Base-by-base conservation (phyloP, 1,140 invertebrate species). In the Scaptomyza montana region DNA sequence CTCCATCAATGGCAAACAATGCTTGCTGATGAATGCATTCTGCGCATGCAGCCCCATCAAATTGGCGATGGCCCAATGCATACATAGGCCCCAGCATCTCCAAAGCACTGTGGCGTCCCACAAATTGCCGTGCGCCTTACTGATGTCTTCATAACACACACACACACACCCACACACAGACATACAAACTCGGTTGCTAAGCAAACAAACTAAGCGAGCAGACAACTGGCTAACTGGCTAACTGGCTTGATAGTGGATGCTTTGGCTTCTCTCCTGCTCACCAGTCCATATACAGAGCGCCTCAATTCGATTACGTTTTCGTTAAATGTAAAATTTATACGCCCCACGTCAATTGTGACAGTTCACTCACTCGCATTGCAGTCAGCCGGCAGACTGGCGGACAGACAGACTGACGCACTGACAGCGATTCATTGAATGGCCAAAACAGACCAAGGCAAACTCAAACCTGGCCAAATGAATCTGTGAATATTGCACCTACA, bases 311-410 rank as follows among this genome's bases (percentile, higher is more conserved):
- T 89, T 89, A 84, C 79, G 84, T 89, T 89, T 89, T 89, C 85
- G 84, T 89, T 89, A 89, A 89, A 89, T 89, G 84, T 89, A 89
- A 89, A 89, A 89, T 89, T 89, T 89, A 89, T 89, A 89, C 84
- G 84, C 84, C 84, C 79, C 84, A 89, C 84, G 84, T 89, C 84
- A 89, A 78, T 89, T 89, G 79, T 89, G 84, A 89, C 84, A 89
- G 84, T 89, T 89, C 84, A 89, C 85, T 89, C 84, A 89, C 79
- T 89, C 84, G 82, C 67, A 75, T 71, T 49, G 67, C 69, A 71
- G 74, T 66, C 73, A 64, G 71, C 67, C 45, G 30, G 21, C 39
- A 43, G 46, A 6, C 13, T 10, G 16, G 57, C 13, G 51, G 45
- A 30, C 1, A n/a, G 19, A 55, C 55, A 45, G 28, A 28, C 39